phyloP scores from a whole-genome alignment of 2,888 invertebrate species.

The Thymelicus lineola region DNA sequence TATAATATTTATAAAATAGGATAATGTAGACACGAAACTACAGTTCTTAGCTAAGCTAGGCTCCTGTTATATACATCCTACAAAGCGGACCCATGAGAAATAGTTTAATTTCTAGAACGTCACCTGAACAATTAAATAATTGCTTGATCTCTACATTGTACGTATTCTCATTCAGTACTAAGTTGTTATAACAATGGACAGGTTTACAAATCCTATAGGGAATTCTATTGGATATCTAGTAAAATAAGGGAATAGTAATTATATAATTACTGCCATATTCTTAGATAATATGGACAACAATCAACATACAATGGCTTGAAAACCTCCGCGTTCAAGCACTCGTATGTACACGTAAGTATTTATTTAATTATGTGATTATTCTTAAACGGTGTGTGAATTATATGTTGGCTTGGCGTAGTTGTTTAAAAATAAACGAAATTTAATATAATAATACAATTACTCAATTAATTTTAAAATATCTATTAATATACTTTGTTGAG shows the following conservation, averaged over 20 bases:
- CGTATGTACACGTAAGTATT: slow-evolving; percentile 1
- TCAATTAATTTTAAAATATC: no score
- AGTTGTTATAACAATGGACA: background rate
- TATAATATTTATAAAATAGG: no score
- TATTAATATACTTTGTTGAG: no score
- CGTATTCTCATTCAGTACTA: background rate
- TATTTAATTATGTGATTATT: background rate
- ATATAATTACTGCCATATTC: slow-evolving; percentile 5
- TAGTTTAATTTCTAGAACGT: no score
- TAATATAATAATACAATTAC: no score
- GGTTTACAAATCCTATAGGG: background rate
- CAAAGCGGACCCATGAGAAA: no score
- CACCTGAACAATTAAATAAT: no score
- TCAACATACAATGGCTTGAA: slow-evolving; percentile 12
- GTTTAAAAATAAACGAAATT: background rate
- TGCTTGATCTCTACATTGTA: background rate
- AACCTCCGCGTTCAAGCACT: slow-evolving; percentile 12
- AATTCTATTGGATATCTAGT: slow-evolving; percentile 2
- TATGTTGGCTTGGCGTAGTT: background rate
- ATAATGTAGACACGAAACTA: no score
- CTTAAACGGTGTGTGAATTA: background rate
- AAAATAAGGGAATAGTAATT: slow-evolving; percentile 8
- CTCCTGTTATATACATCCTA: no score
- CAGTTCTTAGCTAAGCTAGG: no score
- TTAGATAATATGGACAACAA: slow-evolving; percentile 3